These are phyloP conservation scores for Didymodactylos carnosus DNA, from an alignment of 2,888 invertebrate species.

Conservation along the genomic window DNA sequence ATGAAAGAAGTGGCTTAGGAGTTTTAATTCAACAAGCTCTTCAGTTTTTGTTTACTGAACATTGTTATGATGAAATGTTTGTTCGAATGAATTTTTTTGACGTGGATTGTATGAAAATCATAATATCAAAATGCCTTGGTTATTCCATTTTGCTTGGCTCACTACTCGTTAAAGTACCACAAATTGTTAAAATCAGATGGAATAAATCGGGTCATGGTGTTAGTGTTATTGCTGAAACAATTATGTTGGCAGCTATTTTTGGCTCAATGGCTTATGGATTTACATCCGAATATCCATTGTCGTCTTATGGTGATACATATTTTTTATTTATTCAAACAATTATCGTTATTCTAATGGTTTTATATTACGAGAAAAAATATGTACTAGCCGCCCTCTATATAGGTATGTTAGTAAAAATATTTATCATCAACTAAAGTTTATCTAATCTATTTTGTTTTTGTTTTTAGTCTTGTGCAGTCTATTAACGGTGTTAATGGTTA, in stretches of 20 bases:
- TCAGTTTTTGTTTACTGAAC: too few relatives aligned
- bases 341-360: constrained; percentile 59
- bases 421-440: too few relatives aligned
- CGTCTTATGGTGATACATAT: constrained; percentile 82
- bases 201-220: constrained; percentile 73
- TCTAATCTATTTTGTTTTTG: constrained; percentile 49
- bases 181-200: constrained; percentile 66
- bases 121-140: constrained; percentile 70
- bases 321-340: constrained; percentile 75
- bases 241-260: constrained; percentile 73
- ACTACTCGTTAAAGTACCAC: constrained; percentile 79
- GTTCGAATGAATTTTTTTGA: constrained; percentile 60
- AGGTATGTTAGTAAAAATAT: constrained; percentile 27
- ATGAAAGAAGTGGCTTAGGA: too few relatives aligned
- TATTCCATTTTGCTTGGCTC: constrained; percentile 74
- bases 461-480: constrained; percentile 53
- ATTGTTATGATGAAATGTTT: constrained; percentile 68
- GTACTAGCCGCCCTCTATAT: constrained; percentile 44
- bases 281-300: constrained; percentile 74
- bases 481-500: constrained; percentile 51
- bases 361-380: constrained; percentile 47
- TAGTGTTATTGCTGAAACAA: constrained; percentile 56
- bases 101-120: constrained; percentile 31
- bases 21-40: too few relatives aligned
- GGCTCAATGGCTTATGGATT: constrained; percentile 71